Base-by-base conservation (phyloP, 30 jellyfish, hydroid and myxozoan species). In the Hydra vulgaris region DNA sequence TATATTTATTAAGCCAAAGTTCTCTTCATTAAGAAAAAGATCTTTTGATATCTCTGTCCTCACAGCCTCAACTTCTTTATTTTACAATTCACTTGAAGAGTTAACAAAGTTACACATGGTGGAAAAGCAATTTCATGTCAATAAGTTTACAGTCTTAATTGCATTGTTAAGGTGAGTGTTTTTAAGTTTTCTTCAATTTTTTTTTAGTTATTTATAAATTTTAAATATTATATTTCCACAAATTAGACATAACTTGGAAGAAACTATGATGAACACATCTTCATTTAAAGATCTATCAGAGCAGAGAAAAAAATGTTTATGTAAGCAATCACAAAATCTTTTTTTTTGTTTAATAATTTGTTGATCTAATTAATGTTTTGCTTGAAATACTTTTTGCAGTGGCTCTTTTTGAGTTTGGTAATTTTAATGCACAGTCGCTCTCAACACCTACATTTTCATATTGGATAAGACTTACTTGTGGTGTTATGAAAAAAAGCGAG, bases 21-120 rank as follows among this genome's bases (percentile, higher is more conserved):
- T 88, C 76, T 78, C 86, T 20, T 80, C 79, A 7, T 72, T 88
- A 23, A 88, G 89, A 12, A 94, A 89, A 17, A 73, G 85, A 61
- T 87, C 97, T 1, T 74, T 89, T 71, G 92, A 85, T 26, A 81
- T 89, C 66, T 79, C 90, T 19, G 84, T 89, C 52, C 71, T 89
- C 74, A 81, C 95, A 12, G 97, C 97, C 19, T 74, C 97, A 21
- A 55, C 81, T 25, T 77, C 95, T 17, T 76, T 92, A 15, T 73
- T 89, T 72, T 71, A 79, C 73, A 27, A 86, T 15, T 21, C 74
- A 5, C 71, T 89, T 20, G 82, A 74, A 74, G 82, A 74, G 82
- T 74, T 74, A 74, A 74, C 25, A 1, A 74, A 74, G 15, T 24
- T 16, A 17, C 26, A 25, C 82, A 21, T 25, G 17, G 23, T 61